Conservation (phyloP, 1,140 invertebrate genomes). For the Diorhabda carinulata region DNA sequence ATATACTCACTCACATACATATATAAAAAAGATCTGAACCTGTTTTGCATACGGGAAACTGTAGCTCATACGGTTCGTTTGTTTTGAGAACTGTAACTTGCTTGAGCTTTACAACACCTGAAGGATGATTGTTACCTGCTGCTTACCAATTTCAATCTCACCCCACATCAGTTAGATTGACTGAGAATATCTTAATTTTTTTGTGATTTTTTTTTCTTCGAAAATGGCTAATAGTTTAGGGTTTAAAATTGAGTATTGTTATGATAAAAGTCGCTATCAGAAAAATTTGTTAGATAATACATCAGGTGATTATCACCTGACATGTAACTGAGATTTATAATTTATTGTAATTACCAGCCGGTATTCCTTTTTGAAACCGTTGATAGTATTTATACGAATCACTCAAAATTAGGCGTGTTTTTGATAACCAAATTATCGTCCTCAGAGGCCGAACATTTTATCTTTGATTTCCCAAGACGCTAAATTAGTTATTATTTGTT, state of each 20-base stretch:
- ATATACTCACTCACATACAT: background rate
- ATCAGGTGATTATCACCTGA: slow-evolving; percentile 1
- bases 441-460: no score
- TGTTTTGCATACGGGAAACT: background rate
- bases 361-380: background rate
- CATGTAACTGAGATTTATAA: background rate
- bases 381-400: no score
- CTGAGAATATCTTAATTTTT: background rate
- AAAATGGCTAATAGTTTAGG: background rate
- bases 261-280: background rate
- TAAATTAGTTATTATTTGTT: no score
- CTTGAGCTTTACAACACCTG: background rate
- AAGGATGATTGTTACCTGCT: background rate
- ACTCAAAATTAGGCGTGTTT: no score
- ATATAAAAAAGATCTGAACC: background rate
- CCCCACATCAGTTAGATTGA: background rate
- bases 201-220: background rate
- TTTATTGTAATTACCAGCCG: background rate
- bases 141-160: background rate
- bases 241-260: background rate
- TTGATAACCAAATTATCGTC: no score
- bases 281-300: background rate
- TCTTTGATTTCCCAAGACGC: no score
- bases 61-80: background rate
- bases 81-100: background rate